Evolutionary conservation across 2,888 invertebrate genomes (phyloP), one percentile per base, ranked within the genome.

Genomic region (Andrena fulva): DNA sequence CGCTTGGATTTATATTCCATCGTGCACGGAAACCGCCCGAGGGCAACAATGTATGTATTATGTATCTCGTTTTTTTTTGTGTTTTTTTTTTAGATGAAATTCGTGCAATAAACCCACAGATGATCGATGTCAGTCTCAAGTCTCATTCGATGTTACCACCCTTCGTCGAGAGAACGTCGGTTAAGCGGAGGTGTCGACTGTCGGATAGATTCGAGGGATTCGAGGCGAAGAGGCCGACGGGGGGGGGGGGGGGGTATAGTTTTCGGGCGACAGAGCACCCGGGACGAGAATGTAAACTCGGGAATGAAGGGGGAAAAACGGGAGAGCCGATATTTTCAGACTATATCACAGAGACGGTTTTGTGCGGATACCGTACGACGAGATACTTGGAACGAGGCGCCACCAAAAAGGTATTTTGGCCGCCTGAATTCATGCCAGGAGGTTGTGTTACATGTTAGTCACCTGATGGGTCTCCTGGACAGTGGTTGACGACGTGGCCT

Each of bases 371-470:
- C 82, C 89, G 87, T 88, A 90, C 89, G 91, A 90, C 83, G 88
- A 89, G 83, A 87, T 84, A 88, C 83, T 86, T 86, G 88, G 88
- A 86, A 88, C 81, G 83, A 85, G 87, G 83, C 86, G 80, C 81
- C 87, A 78, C 86, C 89, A 88, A 89, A 78, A 77, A 73, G 64
- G 71, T 81, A 82, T 84, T 80, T 90, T 83, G 89, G 85, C 87
- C 77, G 87, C 77, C 85, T 85, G 87, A 85, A 88, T 91, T 90
- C 93, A 92, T 93, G 93, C 92, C 92, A 91, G 91, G 91, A 91
- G 85, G 83, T 89, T 89, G 88, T 90, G 89, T 91, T 87, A 87
- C 90, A 88, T 91, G 89, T 90, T 92, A 92, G 91, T 92, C 92
- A 92, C 92, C 92, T 92, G 92, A 87, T 91, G 90, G 85, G 90